Evolutionary conservation across 2,113 vertebrate species (phyloP), one percentile per base, ranked within the genome.

Genomic region (Tichodroma muraria): DNA sequence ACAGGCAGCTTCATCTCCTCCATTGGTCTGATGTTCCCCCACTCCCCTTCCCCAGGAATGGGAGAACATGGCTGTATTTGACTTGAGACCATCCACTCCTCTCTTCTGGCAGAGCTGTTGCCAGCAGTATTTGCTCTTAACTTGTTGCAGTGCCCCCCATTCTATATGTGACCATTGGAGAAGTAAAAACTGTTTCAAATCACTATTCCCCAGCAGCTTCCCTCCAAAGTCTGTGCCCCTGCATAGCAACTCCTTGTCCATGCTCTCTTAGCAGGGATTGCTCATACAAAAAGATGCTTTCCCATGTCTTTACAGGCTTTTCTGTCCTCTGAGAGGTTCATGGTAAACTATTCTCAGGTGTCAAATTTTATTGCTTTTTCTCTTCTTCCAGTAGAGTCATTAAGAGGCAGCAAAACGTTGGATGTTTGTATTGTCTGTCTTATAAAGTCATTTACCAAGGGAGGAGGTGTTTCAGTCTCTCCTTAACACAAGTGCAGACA

Each of bases 1-100:
- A 56, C 10, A 31, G 57, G 27, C 4, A 4, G 9, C 21, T 76
- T 85, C 38, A 60, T 44, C n/a, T 64, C 6, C 59, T 76, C 33
- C 44, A 9, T 16, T 6, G 0, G 7, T 59, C 33, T 2, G 1
- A 27, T 1, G 0, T 57, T 38, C 6, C 15, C 10, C 11, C 5
- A 4, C 11, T 13, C 4, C 15, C 21, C 24, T 68, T 79, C 6
- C 11, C 24, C 2, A 7, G 47, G 31, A 68, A 47, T 9, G 53
- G 38, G 11, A 56, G 38, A 33, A 60, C 3, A 5, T 21, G 23
- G 42, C 6, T 2, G 0, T 38, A 4, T 44, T 42, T 68, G 27
- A 33, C 19, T 79, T 47, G 33, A 81, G 42, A 68, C 19, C 35
- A 33, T 15, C 6, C 11, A 2, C 28, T 61, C 31, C n/a, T 64